Evolutionary conservation across 2,113 vertebrate species (phyloP).

Genomic region (Deroptyus accipitrinus): DNA sequence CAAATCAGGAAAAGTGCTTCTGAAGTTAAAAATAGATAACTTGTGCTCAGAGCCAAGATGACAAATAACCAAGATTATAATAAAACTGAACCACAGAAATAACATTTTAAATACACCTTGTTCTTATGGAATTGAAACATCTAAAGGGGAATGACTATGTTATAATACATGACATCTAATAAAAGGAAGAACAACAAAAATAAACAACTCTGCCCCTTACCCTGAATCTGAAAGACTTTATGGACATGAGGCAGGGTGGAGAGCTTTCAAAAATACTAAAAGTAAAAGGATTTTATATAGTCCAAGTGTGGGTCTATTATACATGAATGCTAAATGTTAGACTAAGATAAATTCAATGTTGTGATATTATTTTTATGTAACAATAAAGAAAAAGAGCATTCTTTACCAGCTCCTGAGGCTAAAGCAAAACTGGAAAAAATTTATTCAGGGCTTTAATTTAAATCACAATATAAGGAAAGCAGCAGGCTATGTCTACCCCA

Average conservation of each 20-base stretch:
- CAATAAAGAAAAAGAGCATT: background rate
- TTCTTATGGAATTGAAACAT: constrained; percentile 1
- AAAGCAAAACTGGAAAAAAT: background rate
- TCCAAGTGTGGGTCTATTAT: background rate
- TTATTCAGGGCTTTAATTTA: background rate
- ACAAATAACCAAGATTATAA: background rate
- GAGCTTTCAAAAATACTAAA: background rate
- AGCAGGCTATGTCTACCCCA: background rate
- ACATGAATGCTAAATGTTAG: background rate
- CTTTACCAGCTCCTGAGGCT: background rate
- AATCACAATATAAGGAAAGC: background rate
- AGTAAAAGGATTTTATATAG: background rate
- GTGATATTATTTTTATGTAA: background rate
- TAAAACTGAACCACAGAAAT: background rate
- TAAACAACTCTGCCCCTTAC: background rate
- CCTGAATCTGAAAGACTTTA: background rate
- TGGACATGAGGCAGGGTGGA: background rate
- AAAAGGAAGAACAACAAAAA: background rate
- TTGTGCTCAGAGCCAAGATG: background rate
- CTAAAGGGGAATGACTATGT: background rate
- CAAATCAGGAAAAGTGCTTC: background rate
- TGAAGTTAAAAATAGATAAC: constrained; percentile 25
- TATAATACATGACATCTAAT: background rate
- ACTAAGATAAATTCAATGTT: background rate
- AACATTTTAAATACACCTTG: background rate